These are phyloP conservation scores for Rhynchophorus ferrugineus DNA, from an alignment of 1,140 invertebrate genomes.

Conservation along the genomic window DNA sequence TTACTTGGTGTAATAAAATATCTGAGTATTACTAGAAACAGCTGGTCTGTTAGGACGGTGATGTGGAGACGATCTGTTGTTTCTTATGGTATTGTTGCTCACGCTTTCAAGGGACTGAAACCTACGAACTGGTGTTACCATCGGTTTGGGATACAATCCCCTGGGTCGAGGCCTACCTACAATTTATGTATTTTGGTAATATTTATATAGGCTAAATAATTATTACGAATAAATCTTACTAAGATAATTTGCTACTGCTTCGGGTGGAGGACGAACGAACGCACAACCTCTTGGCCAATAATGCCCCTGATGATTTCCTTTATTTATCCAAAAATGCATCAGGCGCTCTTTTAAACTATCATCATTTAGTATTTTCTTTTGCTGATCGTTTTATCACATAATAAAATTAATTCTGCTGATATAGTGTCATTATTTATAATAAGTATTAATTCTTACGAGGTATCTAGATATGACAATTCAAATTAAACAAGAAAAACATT, in stretches of 20 bases:
- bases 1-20: constrained; percentile 13
- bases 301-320: constrained; percentile 19
- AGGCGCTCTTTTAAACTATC: not conserved
- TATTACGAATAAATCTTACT: constrained; percentile 8
- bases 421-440: too few relatives aligned
- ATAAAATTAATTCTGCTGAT: not conserved
- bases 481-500: too few relatives aligned
- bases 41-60: constrained; percentile 8
- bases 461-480: too few relatives aligned
- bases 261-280: constrained; percentile 16
- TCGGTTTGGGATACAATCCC: constrained; percentile 43
- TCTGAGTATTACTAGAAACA: constrained; percentile 3
- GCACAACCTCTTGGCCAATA: constrained; percentile 17
- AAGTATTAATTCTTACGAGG: too few relatives aligned
- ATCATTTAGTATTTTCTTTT: constrained; percentile 6
- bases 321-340: constrained; percentile 23
- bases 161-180: constrained; percentile 11
- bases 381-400: too few relatives aligned
- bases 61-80: constrained; percentile 40
- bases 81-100: constrained; percentile 45
- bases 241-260: constrained; percentile 17
- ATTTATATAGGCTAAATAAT: too few relatives aligned
- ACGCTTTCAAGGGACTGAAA: constrained; percentile 54
- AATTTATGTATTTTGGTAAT: too few relatives aligned
- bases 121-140: constrained; percentile 60